Evolutionary conservation across 1,140 invertebrate genomes (phyloP).

Genomic region (Goniozus legneri): DNA sequence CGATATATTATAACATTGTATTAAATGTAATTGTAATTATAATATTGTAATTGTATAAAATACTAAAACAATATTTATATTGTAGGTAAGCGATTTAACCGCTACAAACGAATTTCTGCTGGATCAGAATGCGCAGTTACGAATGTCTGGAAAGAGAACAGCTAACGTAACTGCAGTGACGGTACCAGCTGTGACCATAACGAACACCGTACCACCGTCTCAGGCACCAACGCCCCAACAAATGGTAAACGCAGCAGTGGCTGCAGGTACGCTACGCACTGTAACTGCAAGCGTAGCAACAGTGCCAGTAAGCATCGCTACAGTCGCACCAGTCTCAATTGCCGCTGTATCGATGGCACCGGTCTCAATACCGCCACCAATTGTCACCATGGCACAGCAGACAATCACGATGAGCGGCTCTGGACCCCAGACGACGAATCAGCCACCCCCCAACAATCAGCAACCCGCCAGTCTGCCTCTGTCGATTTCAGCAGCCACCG

Average conservation of each 20-base stretch:
- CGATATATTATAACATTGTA: too few species aligned
- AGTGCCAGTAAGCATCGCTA: conserved; percentile 64
- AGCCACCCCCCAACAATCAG: conserved; percentile 46
- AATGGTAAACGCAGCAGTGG: conserved; percentile 51
- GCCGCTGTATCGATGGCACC: conserved; percentile 60
- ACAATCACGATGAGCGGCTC: conserved; percentile 50
- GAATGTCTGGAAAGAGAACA: conserved; percentile 62
- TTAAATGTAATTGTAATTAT: too few species aligned
- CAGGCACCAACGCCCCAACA: conserved; percentile 53
- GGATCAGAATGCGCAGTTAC: conserved; percentile 75
- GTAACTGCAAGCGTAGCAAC: conserved; percentile 63
- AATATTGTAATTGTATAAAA: too few species aligned
- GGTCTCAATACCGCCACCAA: conserved; percentile 57
- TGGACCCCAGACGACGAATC: conserved; percentile 45
- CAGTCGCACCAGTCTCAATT: conserved; percentile 57
- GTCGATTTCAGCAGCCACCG: conserved; percentile 57
- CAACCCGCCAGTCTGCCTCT: conserved; percentile 48
- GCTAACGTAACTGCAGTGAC: conserved; percentile 56
- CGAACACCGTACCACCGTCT: conserved; percentile 55
- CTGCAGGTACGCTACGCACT: conserved; percentile 56
- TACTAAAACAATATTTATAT: neutral
- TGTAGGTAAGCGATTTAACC: conserved; percentile 64
- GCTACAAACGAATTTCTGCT: conserved; percentile 78
- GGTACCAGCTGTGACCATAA: conserved; percentile 59
- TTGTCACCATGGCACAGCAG: conserved; percentile 60